These are phyloP conservation scores for Athalia cordata DNA, from an alignment of 2,888 invertebrate species.

Conservation along the genomic window DNA sequence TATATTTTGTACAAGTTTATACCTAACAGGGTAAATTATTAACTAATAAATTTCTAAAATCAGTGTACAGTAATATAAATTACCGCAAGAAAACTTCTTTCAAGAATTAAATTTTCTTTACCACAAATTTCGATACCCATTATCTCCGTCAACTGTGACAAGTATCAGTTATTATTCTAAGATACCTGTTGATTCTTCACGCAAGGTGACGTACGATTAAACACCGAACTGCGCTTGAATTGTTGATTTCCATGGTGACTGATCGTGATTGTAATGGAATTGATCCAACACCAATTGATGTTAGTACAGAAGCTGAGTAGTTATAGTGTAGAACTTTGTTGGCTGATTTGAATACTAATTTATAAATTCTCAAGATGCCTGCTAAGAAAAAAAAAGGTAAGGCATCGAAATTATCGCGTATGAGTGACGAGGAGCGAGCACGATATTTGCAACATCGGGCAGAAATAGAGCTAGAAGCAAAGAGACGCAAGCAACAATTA, in stretches of 20 bases:
- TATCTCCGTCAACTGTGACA: too few relatives aligned
- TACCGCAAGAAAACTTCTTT: too few relatives aligned
- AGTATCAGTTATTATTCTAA: too few relatives aligned
- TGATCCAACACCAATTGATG: constrained; percentile 30
- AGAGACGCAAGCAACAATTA: constrained; percentile 86
- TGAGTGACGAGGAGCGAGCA: constrained; percentile 90
- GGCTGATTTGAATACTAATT: background rate
- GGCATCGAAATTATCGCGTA: constrained; percentile 85
- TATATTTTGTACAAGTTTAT: constrained; percentile 14
- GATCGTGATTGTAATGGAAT: background rate
- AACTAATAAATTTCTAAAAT: background rate
- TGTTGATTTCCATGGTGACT: constrained; percentile 38
- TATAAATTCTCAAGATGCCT: constrained; percentile 63
- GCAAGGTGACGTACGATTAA: background rate
- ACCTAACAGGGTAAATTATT: constrained; percentile 30
- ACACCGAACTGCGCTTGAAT: background rate
- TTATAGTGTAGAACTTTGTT: too few relatives aligned
- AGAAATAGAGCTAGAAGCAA: constrained; percentile 88
- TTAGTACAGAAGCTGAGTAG: too few relatives aligned
- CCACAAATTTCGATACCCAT: too few relatives aligned
- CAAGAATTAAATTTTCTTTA: too few relatives aligned
- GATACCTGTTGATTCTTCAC: too few relatives aligned
- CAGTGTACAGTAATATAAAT: background rate
- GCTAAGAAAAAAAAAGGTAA: constrained; percentile 82
- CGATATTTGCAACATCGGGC: constrained; percentile 88